Evolutionary conservation across 2,888 invertebrate species (phyloP).

Genomic region (Dysmachus trigonus): DNA sequence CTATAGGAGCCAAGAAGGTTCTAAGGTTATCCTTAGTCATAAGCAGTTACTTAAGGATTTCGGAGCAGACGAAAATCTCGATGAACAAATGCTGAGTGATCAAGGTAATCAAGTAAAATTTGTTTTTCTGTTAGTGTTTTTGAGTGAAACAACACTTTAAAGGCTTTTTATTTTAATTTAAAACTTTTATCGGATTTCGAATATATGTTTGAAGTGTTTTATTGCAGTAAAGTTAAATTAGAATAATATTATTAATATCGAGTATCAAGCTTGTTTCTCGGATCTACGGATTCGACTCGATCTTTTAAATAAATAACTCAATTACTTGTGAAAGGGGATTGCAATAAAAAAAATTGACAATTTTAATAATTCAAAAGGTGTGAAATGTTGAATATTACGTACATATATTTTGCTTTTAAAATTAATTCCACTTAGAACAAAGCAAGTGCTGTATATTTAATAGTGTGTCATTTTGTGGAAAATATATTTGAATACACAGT

Average conservation of each 20-base stretch:
- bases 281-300: background rate
- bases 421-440: too few relatives aligned
- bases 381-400: background rate
- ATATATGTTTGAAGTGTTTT: constrained; percentile 45
- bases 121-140: constrained; percentile 1
- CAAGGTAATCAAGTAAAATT: constrained; percentile 72
- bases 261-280: background rate
- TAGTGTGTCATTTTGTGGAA: too few relatives aligned
- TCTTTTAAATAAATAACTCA: background rate
- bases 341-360: background rate
- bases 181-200: background rate
- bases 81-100: constrained; percentile 77
- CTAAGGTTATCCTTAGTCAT: constrained; percentile 73
- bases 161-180: constrained; percentile 32
- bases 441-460: too few relatives aligned
- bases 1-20: constrained; percentile 71
- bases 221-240: background rate
- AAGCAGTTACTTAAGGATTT: constrained; percentile 74
- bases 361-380: background rate
- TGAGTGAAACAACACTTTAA: background rate
- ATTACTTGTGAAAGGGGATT: background rate
- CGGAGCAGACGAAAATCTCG: constrained; percentile 73
- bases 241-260: background rate
- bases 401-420: too few relatives aligned
- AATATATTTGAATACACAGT: too few relatives aligned